phyloP scores from a whole-genome alignment of 2,797 vertebrate genomes.

The Coregonus sp. region DNA sequence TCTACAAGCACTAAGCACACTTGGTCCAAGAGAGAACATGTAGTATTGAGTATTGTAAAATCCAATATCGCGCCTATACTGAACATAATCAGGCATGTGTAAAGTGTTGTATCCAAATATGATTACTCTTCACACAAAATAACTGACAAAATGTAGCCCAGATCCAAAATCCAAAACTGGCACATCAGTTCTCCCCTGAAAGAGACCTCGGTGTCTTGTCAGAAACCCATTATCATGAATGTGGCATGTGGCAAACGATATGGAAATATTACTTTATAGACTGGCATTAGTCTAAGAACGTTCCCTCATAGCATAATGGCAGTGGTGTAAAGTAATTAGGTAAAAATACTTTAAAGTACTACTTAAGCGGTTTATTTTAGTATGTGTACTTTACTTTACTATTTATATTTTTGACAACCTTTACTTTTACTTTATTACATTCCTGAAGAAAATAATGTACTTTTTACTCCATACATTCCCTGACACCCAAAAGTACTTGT shows the following conservation, averaged over 20 bases:
- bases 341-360: no score
- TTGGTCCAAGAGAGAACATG: conserved; percentile 8
- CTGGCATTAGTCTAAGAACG: conserved; percentile 16
- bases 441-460: no score
- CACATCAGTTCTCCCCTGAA: not conserved
- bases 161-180: no score
- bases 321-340: no score
- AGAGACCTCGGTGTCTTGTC: conserved; percentile 16
- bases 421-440: no score
- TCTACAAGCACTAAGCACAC: conserved; percentile 70
- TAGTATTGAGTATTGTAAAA: not conserved
- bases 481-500: no score
- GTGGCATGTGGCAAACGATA: not conserved
- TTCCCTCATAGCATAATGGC: no score
- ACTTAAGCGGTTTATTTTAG: no score
- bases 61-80: not conserved
- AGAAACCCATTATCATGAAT: not conserved
- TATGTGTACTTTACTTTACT: no score
- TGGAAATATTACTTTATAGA: conserved; percentile 33
- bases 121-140: not conserved
- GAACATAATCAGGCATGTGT: conserved; percentile 61
- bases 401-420: no score
- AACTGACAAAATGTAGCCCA: not conserved
- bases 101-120: not conserved
- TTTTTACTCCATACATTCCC: no score